Base-by-base conservation (phyloP, 2,797 vertebrate species). In the Artibeus jamaicensis region DNA sequence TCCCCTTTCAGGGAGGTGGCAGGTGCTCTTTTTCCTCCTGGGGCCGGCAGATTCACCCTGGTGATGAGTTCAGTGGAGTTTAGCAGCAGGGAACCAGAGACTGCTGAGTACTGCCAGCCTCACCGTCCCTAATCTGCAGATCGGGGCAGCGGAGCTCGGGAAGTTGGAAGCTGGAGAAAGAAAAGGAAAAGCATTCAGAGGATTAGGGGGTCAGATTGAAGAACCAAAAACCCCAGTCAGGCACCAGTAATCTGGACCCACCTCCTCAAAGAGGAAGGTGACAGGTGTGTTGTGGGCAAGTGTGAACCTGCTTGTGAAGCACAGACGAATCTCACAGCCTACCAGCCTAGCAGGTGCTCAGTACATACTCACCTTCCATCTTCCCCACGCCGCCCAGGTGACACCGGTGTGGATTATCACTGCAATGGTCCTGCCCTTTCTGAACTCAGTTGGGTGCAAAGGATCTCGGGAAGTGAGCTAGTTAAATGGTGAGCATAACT, bases 241-340 rank as follows among this genome's bases (percentile, higher is more conserved):
- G 26, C 78, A 16, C 29, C 3, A 0, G 24, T n/a, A 3, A 15
- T 14, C 67, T 5, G 3, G 53, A 62, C 26, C 53, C 7, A 6
- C 19, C 32, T 73, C 9, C 53, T 83, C 18, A 19, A 22, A 44
- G 68, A 59, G 16, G 29, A 79, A 74, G n/a, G 12, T 3, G 29
- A 70, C 32, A 2, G 0, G 1, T 1, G 2, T 24, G 18, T 10
- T 32, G 18, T 5, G 18, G 34, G n/a, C 65, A 9, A 9, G 62
- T 89, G 24, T 74, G 79, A 86, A 37, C 29, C 68, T 86, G 83
- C 59, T n/a, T 6, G 2, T 19, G 46, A 59, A 22, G 77, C 29
- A 6, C 22, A 57, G 4, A 37, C 65, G 70, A 44, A 15, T 10
- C 39, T 37, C 9, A 21, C 12, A 4, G 37, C 24, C 0, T 22